Evolutionary conservation across 2,113 vertebrate species (phyloP).

Genomic region (Gopherus flavomarginatus): DNA sequence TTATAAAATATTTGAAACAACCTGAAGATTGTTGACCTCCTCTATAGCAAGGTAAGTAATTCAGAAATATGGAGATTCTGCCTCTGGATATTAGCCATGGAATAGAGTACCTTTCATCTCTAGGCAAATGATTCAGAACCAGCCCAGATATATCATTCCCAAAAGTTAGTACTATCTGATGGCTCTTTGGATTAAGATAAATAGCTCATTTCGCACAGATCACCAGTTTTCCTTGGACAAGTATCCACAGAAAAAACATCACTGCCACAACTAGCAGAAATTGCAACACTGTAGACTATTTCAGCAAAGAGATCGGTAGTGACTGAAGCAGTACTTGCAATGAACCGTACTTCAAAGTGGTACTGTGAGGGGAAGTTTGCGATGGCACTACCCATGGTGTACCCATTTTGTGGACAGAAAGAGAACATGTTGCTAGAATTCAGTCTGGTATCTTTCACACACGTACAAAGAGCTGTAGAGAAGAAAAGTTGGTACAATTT

Average conservation of each 20-base stretch:
- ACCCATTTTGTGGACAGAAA: too few species aligned
- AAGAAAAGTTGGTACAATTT: neutral
- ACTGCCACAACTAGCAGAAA: neutral
- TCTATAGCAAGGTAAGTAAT: neutral
- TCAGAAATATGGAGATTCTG: neutral
- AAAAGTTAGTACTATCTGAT: neutral
- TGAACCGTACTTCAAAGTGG: neutral
- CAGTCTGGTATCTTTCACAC: neutral
- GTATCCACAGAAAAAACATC: neutral
- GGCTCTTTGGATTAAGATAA: neutral
- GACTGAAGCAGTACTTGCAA: neutral
- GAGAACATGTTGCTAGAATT: neutral
- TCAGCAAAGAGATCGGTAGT: neutral
- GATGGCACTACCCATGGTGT: too few species aligned
- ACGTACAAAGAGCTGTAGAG: neutral
- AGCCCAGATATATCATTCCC: neutral
- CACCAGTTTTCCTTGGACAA: neutral
- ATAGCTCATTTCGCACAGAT: neutral
- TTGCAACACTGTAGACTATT: neutral
- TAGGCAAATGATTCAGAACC: neutral
- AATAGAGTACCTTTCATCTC: neutral
- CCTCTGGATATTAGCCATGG: neutral
- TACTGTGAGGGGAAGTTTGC: too few species aligned
- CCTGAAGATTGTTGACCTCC: neutral
- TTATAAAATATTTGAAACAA: neutral